Evolutionary conservation across 37 sponge, comb jelly and placozoan genomes (phyloP), one percentile per base, ranked within the genome.

Genomic region (Beroe ovata): DNA sequence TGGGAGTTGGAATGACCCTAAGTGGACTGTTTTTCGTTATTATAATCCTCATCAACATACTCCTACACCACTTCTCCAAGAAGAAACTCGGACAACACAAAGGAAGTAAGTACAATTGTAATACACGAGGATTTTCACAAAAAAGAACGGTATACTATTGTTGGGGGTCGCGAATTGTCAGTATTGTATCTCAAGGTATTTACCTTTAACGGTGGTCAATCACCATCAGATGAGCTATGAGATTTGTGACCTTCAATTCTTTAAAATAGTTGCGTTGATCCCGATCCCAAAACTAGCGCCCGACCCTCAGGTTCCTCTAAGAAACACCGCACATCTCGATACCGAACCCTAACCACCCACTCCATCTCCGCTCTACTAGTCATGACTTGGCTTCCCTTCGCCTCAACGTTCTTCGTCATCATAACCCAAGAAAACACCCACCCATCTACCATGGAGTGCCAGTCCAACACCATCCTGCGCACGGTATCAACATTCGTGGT

Each of bases 301-400:
- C 54, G 6, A 6, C 54, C 11, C 54, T 11, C 84, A 77, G 84
- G 33, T 36, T 77, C 84, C 28, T 30, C 33, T 23, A 77, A 77
- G 84, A 77, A 77, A 54, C 84, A 77, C 84, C 26, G 33, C 1
- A 77, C 84, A 22, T 77, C 84, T 19, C 41, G 84, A 26, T 77
- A 77, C 84, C 41, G 84, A 6, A 77, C 84, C 26, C 42, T 42
- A 0, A 77, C 84, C 22, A 77, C 84, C 54, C 84, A 77, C 54
- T 42, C 54, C 54, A 77, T 77, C 84, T 77, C 84, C 8, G 84
- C 84, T 8, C 84, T 77, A n/a, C 84, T 77, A 1, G 28, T 77
- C 26, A 6, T 77, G 8, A 77, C 84, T 20, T 77, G 84, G 84
- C 38, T 77, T 0, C 84, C 84, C 54, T 77, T 77, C 54, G 84